Evolutionary conservation across 92 coral and sea anemone species (phyloP), one percentile per base, ranked within the genome.

Genomic region (Metridium senile): DNA sequence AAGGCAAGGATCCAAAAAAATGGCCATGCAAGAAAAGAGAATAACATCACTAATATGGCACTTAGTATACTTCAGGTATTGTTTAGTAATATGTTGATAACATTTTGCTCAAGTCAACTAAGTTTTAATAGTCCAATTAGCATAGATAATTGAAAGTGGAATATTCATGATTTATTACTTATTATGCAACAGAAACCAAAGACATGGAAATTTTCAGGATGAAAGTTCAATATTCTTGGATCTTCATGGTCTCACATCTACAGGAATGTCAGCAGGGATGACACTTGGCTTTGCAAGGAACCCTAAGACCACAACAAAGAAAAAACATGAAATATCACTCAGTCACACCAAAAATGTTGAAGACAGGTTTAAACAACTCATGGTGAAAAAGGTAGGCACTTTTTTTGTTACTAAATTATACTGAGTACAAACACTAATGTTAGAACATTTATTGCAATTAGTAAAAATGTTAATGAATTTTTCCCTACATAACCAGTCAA

Each of bases 11-110:
- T 81, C 58, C 17, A 81, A 72, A 49, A 81, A 76, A 47, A 71
- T 71, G 29, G 33, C 39, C 31, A 56, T 87, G 76, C 91, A 87
- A 78, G 87, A 87, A 75, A 87, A 62, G 80, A 72, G 84, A 58
- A 72, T 78, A 35, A 87, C 91, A 76, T 86, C 87, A 76, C 84
- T 77, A 49, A 87, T 78, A 20, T 78, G 84, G 87, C 87, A 87
- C 26, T 33, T 86, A 54, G 34, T 82, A 1, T 81, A 59, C 75
- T 81, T 27, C 77, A 81, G 87, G 86, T 63, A 68, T 34, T 74
- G 35, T 13, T 58, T 32, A 1, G 33, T 56, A 49, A 7, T 9
- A 66, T 4, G 6, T 17, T n/a, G 10, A 54, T 4, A 39, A 39
- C 13, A 39, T 39, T 39, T 39, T 4, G 6, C 49, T 4, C 49